Base-by-base conservation (phyloP, 2,888 invertebrate species). In the Fragum sueziense region DNA sequence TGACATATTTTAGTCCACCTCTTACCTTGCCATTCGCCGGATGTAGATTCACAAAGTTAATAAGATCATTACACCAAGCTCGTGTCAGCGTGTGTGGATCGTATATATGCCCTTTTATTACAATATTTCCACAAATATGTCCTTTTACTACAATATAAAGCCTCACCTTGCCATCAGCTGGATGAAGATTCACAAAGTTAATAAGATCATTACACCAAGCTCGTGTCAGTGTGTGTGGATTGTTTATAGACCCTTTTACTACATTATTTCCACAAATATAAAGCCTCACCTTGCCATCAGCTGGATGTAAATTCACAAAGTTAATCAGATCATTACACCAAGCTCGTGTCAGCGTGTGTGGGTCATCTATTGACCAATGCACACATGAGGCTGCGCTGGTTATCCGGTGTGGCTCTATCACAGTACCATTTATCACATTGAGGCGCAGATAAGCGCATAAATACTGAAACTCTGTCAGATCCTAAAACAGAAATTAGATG, bases 161-260 rank as follows among this genome's bases (percentile, higher is more conserved):
- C 69, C 52, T 37, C 87, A 93, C 93, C 87, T 92, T 91, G 20
- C 96, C 95, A n/a, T 95, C 94, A 25, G 94, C 94, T 75, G 95
- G 95, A 88, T 95, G 95, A 71, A 94, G 93, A 54, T 92, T 91
- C 34, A 94, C 93, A 88, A 95, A 95, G 57, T 94, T 94, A 29
- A 94, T 94, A n/a, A 96, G 93, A 89, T 96, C 96, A 62, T 95
- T 94, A 92, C 96, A 96, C 96, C 97, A 97, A 68, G 95, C 94
- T 33, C 95, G 94, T 7, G 93, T 89, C 27, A 95, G 93, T 57
- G 93, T 91, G 20, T 93, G 89, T 0, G 92, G 90, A 65, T 90
- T 87, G 31, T 85, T 83, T 11, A 89, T 85, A 14, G 87, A 82
- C 92, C 92, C 92, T 14, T 80, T 74, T 20, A 91, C 85, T n/a